These are phyloP conservation scores for Scaptomyza caliginosa DNA, from an alignment of 2,888 invertebrate genomes.

Conservation along the genomic window DNA sequence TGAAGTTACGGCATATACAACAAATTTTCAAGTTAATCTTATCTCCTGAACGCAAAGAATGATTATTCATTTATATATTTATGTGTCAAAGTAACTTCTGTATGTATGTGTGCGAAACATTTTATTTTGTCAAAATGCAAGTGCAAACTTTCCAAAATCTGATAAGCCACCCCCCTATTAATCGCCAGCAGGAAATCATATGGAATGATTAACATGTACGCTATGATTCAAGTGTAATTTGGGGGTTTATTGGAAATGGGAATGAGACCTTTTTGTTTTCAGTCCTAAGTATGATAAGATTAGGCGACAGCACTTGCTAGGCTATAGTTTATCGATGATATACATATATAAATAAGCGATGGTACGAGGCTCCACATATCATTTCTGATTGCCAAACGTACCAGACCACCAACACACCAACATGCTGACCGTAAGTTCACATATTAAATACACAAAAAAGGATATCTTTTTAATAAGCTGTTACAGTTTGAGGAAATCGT, in stretches of 20 bases:
- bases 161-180: conserved; percentile 41
- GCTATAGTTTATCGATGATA: conserved; percentile 20
- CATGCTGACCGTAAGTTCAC: conserved; percentile 75
- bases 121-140: conserved; percentile 50
- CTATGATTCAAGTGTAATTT: conserved; percentile 6
- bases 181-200: conserved; percentile 16
- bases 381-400: conserved; percentile 47
- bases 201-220: conserved; percentile 16
- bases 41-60: conserved; percentile 34
- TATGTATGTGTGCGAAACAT: neutral
- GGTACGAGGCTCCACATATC: conserved; percentile 41
- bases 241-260: conserved; percentile 18
- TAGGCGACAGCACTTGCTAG: conserved; percentile 25
- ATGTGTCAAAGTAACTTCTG: conserved; percentile 4
- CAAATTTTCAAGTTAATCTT: conserved; percentile 43
- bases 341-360: conserved; percentile 60
- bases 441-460: neutral
- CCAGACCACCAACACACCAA: conserved; percentile 43
- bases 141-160: conserved; percentile 32
- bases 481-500: conserved; percentile 89
- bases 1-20: conserved; percentile 11
- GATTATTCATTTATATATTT: conserved; percentile 27
- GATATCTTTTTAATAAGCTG: neutral
- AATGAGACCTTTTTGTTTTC: conserved; percentile 11
- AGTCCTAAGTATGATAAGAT: conserved; percentile 40